A percentile compares a stretch with the other conserved stretches of the same genome.
Evolutionary conservation across 2,888 invertebrate species (phyloP).

Genomic region (Melanophora roralis): DNA sequence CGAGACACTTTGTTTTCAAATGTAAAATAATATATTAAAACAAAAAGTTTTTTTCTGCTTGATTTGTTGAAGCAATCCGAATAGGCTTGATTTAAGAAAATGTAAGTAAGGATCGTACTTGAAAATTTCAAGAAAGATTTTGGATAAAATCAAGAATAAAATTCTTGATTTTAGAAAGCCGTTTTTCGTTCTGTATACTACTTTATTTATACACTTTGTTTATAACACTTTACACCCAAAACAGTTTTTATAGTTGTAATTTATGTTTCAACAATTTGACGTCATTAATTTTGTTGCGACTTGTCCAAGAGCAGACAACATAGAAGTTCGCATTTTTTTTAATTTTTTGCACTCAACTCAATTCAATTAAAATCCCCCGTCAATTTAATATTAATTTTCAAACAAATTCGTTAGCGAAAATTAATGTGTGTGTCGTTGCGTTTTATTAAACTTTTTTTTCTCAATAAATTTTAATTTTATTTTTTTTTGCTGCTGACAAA

Average conservation of each 20-base stretch:
- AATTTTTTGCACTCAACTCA: background rate
- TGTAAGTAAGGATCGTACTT: no score
- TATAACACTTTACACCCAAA: conserved; percentile 23
- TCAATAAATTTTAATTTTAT: conserved; percentile 48
- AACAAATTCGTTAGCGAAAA: conserved; percentile 51
- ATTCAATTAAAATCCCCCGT: conserved; percentile 45
- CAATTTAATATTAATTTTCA: conserved; percentile 49
- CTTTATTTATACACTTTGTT: background rate
- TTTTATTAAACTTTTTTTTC: conserved; percentile 24
- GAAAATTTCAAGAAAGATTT: no score
- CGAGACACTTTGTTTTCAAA: no score
- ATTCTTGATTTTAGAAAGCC: no score
- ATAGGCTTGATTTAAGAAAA: no score
- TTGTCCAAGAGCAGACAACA: background rate
- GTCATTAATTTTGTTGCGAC: conserved; percentile 34
- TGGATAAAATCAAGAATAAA: no score
- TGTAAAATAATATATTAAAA: no score
- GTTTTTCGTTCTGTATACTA: background rate
- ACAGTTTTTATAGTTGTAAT: background rate
- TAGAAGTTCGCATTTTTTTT: background rate
- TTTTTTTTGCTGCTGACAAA: conserved; percentile 8
- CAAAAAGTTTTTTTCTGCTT: no score
- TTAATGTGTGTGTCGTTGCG: conserved; percentile 40
- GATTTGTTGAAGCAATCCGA: no score
- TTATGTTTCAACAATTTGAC: conserved; percentile 25